Evolutionary conservation across 2,797 vertebrate genomes (phyloP), one percentile per base, ranked within the genome.

Genomic region (Lindbergichthys nudifrons): DNA sequence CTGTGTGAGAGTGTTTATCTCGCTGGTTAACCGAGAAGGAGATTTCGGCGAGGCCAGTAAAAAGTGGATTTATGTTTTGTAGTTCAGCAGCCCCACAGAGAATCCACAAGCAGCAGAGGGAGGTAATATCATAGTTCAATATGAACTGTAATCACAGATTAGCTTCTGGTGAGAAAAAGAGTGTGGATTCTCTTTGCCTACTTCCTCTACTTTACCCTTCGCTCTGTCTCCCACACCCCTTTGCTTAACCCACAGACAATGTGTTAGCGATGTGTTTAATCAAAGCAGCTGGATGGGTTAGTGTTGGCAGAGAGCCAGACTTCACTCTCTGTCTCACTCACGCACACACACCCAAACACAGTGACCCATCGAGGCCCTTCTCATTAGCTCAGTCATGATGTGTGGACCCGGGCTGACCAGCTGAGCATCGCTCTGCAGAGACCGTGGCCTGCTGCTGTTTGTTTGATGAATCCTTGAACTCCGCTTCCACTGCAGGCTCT

Each of bases 391-490:
- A 65, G 67, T 73, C 48, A 16, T 74, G 65, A 80, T 76, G 79
- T 75, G 83, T 81, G 67, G 70, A 83, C 52, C 71, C 0, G 32
- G 68, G 70, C 45, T 42, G 89, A 75, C 77, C 67, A 70, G 58
- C 71, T 62, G 73, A 79, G 78, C 70, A 21, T 65, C 62, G 80
- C 81, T 88, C 84, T 77, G 79, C 65, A 78, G 78, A 85, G 62
- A 83, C 71, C 51, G 41, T 45, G 66, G 23, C 85, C 85, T 68
- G 85, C 85, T 68, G 85, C 84, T 89, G 82, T 74, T 79, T 54
- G 66, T 77, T 69, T 84, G 79, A 89, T 70, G 71, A 87, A 91
- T 87, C 88, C 89, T 89, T 91, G 84, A 90, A 90, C 84, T 85
- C 75, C 68, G 83, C 86, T 88, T 86, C 68, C 66, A 52, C 84